Base-by-base conservation (phyloP, 2,113 vertebrate species). In the Stercorarius parasiticus region DNA sequence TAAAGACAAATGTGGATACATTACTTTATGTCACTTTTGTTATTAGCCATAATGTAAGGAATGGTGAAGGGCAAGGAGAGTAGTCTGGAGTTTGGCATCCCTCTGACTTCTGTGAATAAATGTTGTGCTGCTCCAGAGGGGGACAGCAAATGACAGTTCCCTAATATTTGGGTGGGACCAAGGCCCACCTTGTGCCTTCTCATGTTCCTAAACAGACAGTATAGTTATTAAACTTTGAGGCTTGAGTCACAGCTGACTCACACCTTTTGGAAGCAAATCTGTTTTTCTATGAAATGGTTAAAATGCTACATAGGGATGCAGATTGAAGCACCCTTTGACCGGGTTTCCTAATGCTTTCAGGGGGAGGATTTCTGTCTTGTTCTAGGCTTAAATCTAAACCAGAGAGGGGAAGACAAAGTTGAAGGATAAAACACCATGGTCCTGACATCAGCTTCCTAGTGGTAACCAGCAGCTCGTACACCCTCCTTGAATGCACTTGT, bases 401-500 rank as follows among this genome's bases (percentile, higher is more conserved):
- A 59, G 15, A 38, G 43, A 42, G 7, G 8, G 49, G 5, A 84
- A 86, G 58, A 53, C 29, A 61, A 69, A 59, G 18, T 10, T 47
- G 40, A 42, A 42, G n/a, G 32, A 56, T 36, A 66, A 94, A 86
- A 58, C 80, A 30, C 13, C 20, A 6, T n/a, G 4, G 9, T 78
- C 55, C 50, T 81, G 53, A 36, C 9, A 8, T 40, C 7, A 45
- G 0, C 12, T 88, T 9, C 20, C 11, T 5, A 2, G 20, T 77
- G 40, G 49, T 70, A 80, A 56, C 13, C 22, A 61, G 29, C 49
- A 50, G 21, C 13, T 70, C 21, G 5, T 50, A 11, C 7, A 53
- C n/a, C 9, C 49, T 71, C 7, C 19, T 89, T 49, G 21, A 11
- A 13, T 0, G 1, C 3, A 0, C 15, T 52, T 56, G 21, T 30